Conservation (phyloP, 2,888 invertebrate species). For the Plebejus argus region DNA sequence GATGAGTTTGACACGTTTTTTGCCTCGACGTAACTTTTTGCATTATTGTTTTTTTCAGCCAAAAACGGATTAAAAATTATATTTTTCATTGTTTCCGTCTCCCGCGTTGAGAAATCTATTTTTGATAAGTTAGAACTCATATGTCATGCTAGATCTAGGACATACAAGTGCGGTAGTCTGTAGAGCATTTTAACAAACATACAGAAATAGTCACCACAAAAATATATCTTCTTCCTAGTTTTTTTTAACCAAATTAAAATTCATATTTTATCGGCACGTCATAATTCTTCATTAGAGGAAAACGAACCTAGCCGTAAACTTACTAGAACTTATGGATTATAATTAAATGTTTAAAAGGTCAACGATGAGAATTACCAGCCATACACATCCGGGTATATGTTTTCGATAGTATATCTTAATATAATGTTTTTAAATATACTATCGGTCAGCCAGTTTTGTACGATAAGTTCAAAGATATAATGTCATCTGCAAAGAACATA, state of each 20-base stretch:
- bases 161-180: neutral
- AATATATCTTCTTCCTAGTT: neutral
- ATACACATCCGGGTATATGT: slow-evolving; percentile 5
- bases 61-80: neutral
- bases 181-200: neutral
- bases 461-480: slow-evolving; percentile 13
- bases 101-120: neutral
- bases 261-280: neutral
- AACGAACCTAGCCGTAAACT: neutral
- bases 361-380: neutral
- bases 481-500: neutral
- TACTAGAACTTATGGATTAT: slow-evolving; percentile 10
- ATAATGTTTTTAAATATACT: slow-evolving; percentile 5
- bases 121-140: neutral
- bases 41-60: neutral
- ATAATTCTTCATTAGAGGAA: slow-evolving; percentile 1
- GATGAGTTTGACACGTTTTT: too few species aligned
- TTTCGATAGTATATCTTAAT: slow-evolving; percentile 3
- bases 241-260: neutral
- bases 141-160: slow-evolving; percentile 4
- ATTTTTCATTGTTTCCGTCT: neutral
- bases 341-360: slow-evolving; percentile 16
- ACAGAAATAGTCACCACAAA: neutral
- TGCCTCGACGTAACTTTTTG: too few species aligned
- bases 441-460: slow-evolving; percentile 21